phyloP scores from a whole-genome alignment of 2,797 vertebrate species.

The Coracias cyanogaster region DNA sequence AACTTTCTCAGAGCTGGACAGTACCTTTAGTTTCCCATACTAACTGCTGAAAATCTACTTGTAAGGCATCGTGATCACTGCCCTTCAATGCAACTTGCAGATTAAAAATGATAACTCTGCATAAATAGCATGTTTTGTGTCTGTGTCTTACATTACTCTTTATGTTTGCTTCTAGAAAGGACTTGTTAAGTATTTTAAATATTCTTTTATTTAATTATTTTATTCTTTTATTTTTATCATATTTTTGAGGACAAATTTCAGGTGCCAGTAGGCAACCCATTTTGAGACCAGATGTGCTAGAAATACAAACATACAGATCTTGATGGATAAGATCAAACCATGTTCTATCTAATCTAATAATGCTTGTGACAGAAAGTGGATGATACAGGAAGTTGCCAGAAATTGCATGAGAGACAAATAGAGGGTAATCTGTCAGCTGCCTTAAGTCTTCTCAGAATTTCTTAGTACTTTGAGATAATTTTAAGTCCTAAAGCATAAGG shows the following conservation, averaged over 20 bases:
- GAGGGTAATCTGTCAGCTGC: neutral
- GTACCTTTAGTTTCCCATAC: neutral
- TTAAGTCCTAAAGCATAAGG: neutral
- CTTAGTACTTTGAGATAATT: neutral
- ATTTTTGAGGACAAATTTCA: neutral
- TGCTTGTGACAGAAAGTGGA: neutral
- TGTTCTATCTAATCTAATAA: neutral
- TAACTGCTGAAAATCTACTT: neutral
- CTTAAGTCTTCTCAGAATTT: conserved; percentile 14
- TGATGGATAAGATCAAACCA: neutral
- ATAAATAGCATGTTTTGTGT: neutral
- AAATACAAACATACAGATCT: neutral
- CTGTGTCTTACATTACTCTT: neutral
- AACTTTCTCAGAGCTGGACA: neutral
- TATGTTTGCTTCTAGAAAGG: neutral
- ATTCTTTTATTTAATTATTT: neutral
- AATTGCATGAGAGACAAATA: neutral
- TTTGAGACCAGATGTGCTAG: neutral
- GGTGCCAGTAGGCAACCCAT: neutral
- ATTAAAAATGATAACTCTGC: neutral
- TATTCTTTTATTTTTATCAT: neutral
- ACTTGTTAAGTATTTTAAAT: neutral
- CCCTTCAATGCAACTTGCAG: neutral
- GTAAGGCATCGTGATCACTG: neutral
- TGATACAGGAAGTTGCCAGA: neutral